Evolutionary conservation across 2,113 vertebrate genomes (phyloP), one percentile per base, ranked within the genome.

Genomic region (Pomatostomus ruficeps): DNA sequence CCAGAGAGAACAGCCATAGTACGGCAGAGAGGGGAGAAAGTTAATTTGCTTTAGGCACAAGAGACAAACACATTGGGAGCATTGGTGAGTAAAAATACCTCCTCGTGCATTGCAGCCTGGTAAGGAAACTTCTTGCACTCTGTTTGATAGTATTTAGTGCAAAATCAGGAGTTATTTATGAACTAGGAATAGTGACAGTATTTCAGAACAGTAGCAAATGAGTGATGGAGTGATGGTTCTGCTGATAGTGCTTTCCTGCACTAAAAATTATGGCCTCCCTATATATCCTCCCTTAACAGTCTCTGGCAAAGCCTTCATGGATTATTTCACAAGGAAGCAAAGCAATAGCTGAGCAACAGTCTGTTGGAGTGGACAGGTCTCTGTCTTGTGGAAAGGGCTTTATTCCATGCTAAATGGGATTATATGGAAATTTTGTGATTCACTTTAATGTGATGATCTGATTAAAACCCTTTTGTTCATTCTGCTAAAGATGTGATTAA

Each of bases 141-240:
- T 20, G 25, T 81, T 65, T 70, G 55, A 43, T 71, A 83, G 72
- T 83, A 73, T 4, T 58, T 62, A 42, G 21, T 59, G 59, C 45
- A 88, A 88, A 87, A 75, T 59, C 42, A 67, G 55, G 55, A 86
- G 51, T 67, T 67, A 31, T 21, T 93, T 74, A 74, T 57, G 25
- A 67, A 28, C 43, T 10, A 3, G 52, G 43, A 77, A 48, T 61
- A 11, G 0, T 3, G 1, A 43, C 59, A 43, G 35, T 81, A 78
- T 65, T 91, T 96, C 85, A 84, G 82, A 94, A 88, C 72, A 88
- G 90, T 78, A 94, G 79, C 68, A 80, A 83, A 48, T 57, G 18
- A 88, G 31, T 11, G 76, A 92, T 68, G 43, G 76, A 91, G 52
- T 71, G 85, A 63, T 1, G 24, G 78, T 48, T 73, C 49, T 6